Conservation (phyloP, 2,113 vertebrate species). For the Notiomystis cincta region DNA sequence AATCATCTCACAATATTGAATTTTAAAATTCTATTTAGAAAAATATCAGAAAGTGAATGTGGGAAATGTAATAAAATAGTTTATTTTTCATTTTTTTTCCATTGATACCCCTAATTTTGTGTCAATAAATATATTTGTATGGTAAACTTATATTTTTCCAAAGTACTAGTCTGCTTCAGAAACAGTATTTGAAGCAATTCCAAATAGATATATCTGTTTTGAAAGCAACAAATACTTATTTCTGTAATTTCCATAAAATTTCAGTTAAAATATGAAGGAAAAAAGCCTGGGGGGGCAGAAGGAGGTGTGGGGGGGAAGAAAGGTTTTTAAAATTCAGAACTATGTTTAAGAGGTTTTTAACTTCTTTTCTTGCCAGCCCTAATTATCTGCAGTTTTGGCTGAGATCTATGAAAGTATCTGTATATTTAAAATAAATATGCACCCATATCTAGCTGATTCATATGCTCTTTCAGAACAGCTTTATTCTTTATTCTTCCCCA, state of each 20-base stretch:
- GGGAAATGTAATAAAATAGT: not conserved
- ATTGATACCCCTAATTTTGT: not conserved
- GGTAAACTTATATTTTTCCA: not conserved
- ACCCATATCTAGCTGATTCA: not conserved
- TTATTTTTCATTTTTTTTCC: not conserved
- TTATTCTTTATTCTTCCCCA: constrained; percentile 4
- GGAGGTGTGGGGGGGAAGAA: accelerated
- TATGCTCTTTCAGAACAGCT: not conserved
- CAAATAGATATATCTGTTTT: not conserved
- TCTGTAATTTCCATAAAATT: not conserved
- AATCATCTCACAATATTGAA: not conserved
- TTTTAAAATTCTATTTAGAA: not conserved
- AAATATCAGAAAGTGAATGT: not conserved
- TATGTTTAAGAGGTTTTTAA: not conserved
- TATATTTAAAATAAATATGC: constrained; percentile 18
- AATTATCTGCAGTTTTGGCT: not conserved
- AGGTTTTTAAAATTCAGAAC: not conserved
- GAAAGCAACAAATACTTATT: not conserved
- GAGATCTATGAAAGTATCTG: not conserved
- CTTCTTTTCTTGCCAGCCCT: not conserved
- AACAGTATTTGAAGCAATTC: not conserved
- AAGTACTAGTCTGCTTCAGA: not conserved
- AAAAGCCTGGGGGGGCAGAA: not conserved
- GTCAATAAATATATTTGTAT: not conserved
- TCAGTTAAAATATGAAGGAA: not conserved